Percentiles rank a stretch among this genome's conserved stretches.
Conservation (phyloP, 2,888 invertebrate genomes). For the Nezara viridula region DNA sequence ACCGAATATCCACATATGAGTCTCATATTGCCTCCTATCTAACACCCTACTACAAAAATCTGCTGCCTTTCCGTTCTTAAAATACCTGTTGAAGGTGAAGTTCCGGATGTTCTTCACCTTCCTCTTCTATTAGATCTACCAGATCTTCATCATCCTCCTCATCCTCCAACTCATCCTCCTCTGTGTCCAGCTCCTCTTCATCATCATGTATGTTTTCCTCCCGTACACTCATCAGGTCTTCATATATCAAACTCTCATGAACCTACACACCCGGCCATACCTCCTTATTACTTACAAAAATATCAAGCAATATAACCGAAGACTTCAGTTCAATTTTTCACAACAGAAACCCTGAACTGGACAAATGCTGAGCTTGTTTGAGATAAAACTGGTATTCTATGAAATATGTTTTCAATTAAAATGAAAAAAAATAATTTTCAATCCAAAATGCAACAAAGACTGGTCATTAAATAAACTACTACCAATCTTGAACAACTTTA, state of each 20-base stretch:
- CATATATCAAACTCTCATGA: constrained; percentile 43
- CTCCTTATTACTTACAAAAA: constrained; percentile 30
- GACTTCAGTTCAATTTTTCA: constrained; percentile 29
- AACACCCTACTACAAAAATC: constrained; percentile 42
- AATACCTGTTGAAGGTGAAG: constrained; percentile 51
- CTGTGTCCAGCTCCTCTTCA: background rate
- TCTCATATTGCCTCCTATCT: constrained; percentile 29
- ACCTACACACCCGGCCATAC: constrained; percentile 38
- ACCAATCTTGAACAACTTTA: background rate
- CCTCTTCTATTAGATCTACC: constrained; percentile 9
- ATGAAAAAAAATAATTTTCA: background rate
- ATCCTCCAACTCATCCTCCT: constrained; percentile 45
- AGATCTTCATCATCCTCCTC: constrained; percentile 43
- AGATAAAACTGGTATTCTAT: background rate
- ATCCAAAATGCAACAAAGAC: background rate
- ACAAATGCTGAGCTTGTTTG: background rate
- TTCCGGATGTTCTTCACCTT: constrained; percentile 46
- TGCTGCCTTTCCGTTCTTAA: constrained; percentile 24
- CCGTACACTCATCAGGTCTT: constrained; percentile 42
- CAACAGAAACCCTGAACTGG: constrained; percentile 8
- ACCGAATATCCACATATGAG: constrained; percentile 3
- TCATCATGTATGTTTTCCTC: constrained; percentile 19
- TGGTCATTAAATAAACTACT: background rate
- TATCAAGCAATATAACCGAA: constrained; percentile 20
- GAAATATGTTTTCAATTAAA: background rate